Conservation (phyloP, 2,797 vertebrate genomes). For the Brotula barbata region DNA sequence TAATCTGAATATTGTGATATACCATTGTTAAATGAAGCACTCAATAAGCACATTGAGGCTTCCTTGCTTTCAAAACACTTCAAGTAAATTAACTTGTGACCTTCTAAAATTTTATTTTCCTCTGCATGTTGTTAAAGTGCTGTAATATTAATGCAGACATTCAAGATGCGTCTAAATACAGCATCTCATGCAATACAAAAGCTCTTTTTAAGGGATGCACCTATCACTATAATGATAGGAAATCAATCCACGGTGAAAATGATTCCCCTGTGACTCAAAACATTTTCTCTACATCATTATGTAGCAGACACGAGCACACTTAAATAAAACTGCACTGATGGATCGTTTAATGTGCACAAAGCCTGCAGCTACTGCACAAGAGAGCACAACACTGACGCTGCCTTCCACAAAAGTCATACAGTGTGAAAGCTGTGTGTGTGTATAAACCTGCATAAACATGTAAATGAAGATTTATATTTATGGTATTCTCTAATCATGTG, state of each 20-base stretch:
- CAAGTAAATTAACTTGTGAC: no score
- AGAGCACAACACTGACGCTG: constrained; percentile 44
- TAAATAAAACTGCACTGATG: constrained; percentile 10
- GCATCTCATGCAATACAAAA: constrained; percentile 45
- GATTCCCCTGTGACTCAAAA: constrained; percentile 39
- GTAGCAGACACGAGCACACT: constrained; percentile 23
- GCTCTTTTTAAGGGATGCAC: constrained; percentile 52
- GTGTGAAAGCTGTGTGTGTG: neutral
- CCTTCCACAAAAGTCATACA: constrained; percentile 19
- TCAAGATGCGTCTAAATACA: no score
- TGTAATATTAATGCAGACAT: constrained; percentile 33
- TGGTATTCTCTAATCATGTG: constrained; percentile 8
- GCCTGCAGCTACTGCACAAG: constrained; percentile 25
- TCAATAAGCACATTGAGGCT: no score
- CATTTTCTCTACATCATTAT: constrained; percentile 53
- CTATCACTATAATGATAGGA: constrained; percentile 47
- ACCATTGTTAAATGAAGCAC: no score
- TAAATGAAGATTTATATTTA: neutral
- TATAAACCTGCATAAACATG: neutral
- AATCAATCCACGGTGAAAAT: constrained; percentile 52
- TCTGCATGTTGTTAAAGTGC: no score
- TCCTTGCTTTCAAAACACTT: no score
- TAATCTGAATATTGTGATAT: no score
- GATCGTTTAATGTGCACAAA: constrained; percentile 23
- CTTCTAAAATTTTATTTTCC: no score